Evolutionary conservation across 2,113 vertebrate species (phyloP).

Genomic region (Pluvialis apricaria): DNA sequence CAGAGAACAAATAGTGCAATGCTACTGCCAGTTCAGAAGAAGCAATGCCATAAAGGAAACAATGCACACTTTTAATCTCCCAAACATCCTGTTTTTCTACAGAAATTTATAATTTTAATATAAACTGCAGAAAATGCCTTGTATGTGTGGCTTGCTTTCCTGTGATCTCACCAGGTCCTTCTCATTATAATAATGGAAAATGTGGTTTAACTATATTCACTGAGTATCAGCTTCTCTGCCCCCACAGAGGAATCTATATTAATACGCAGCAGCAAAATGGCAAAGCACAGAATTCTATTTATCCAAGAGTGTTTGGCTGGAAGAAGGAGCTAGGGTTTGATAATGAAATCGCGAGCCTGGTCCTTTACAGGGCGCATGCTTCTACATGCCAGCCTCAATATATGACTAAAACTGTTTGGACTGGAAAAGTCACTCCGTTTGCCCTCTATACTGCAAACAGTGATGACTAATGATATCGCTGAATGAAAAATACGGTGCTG

Average conservation of each 20-base stretch:
- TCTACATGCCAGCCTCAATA: not conserved
- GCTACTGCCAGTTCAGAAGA: not conserved
- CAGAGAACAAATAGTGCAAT: not conserved
- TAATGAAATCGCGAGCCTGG: not conserved
- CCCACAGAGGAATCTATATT: not conserved
- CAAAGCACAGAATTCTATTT: conserved; percentile 1
- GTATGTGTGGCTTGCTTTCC: not conserved
- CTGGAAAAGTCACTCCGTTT: not conserved
- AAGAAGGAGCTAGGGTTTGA: not conserved
- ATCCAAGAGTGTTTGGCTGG: not conserved
- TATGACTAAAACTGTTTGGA: not conserved
- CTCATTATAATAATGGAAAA: not conserved
- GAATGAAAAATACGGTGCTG: not conserved
- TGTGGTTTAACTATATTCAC: not conserved
- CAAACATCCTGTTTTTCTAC: not conserved
- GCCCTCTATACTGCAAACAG: not conserved
- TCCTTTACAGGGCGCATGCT: not conserved
- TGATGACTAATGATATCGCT: not conserved
- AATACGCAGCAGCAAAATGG: not conserved
- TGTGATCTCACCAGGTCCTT: not conserved
- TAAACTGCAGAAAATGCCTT: not conserved
- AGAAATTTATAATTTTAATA: conserved; percentile 8
- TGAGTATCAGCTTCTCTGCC: not conserved
- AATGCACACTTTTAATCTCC: not conserved
- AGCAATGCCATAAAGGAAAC: not conserved